A percentile compares a stretch with the other conserved stretches of the same genome.
These are phyloP conservation scores for Lophius americanus DNA, from an alignment of 2,797 vertebrate species.

Conservation along the genomic window DNA sequence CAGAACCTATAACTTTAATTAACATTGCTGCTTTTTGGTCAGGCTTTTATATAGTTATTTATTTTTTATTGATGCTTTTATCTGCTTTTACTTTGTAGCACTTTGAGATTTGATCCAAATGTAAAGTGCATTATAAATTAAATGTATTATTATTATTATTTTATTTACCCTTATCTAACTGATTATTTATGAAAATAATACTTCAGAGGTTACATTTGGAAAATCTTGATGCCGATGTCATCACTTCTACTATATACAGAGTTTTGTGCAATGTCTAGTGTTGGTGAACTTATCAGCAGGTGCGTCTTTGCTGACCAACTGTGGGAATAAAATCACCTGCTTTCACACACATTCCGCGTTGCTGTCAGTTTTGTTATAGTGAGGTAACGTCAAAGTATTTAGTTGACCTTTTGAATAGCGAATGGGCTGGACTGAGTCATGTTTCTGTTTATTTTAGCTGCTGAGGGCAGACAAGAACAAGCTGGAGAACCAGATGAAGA, in stretches of 20 bases:
- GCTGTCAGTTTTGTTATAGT: neutral
- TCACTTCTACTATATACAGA: neutral
- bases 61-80: too few species aligned
- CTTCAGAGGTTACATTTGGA: neutral
- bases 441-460: constrained; percentile 72
- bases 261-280: neutral
- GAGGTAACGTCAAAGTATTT: neutral
- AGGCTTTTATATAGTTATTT: too few species aligned
- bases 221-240: neutral
- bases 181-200: too few species aligned
- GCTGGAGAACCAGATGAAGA: constrained; percentile 84
- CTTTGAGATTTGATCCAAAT: too few species aligned
- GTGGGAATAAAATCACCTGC: constrained; percentile 53
- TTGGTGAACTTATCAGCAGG: constrained; percentile 5
- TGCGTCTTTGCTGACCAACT: neutral
- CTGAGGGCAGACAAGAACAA: constrained; percentile 87
- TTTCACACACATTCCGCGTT: neutral
- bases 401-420: constrained; percentile 9
- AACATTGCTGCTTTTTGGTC: too few species aligned
- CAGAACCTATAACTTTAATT: too few species aligned
- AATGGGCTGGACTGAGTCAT: constrained; percentile 16
- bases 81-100: too few species aligned
- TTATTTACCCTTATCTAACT: too few species aligned
- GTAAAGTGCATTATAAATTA: too few species aligned
- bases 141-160: too few species aligned